Evolutionary conservation across 2,888 invertebrate genomes (phyloP), one percentile per base, ranked within the genome.

Genomic region (Drosophila longiperda): DNA sequence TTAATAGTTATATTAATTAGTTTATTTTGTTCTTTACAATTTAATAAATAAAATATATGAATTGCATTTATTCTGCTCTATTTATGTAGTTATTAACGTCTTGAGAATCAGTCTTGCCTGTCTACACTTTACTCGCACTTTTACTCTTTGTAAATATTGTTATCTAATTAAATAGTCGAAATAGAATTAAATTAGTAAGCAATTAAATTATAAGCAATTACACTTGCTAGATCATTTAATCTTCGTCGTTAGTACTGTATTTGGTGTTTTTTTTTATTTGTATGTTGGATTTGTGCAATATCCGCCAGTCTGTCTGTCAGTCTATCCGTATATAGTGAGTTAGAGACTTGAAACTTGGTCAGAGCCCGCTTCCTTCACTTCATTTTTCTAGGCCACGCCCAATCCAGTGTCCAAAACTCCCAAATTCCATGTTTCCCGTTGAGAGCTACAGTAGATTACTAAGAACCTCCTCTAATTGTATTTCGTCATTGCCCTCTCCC

Each of bases 191-290:
- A 23, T 23, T 23, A 23, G 1, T 23, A 23, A 23, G 23, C 23
- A 23, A 23, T 23, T 23, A 23, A 9, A 1, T n/a, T 33, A 15
- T 1, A 11, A 11, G 36, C 15, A 45, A 23, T 23, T 45, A 15
- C 45, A 23, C 23, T 45, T 45, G 3, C 7, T 66, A 67, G 66
- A 57, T 78, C 42, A 82, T 73, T 72, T 34, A 1, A 11, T 20
- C 48, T 78, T 81, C 61, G 68, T 65, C 63, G 65, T 71, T 29
- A 45, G 23, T 45, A 23, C 15, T 45, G n/a, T 45, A 4, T 15
- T 23, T 15, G 23, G 7, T 15, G 23, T 15, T 15, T 23, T 0
- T 7, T 15, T 15, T 3, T 45, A 6, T 45, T 8, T 23, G 8
- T 7, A 7, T 3, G 1, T 3, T 45, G 20, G 20, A 7, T 15